These are phyloP conservation scores for Ficedula albicollis DNA, from an alignment of 2,797 vertebrate genomes.

Conservation along the genomic window DNA sequence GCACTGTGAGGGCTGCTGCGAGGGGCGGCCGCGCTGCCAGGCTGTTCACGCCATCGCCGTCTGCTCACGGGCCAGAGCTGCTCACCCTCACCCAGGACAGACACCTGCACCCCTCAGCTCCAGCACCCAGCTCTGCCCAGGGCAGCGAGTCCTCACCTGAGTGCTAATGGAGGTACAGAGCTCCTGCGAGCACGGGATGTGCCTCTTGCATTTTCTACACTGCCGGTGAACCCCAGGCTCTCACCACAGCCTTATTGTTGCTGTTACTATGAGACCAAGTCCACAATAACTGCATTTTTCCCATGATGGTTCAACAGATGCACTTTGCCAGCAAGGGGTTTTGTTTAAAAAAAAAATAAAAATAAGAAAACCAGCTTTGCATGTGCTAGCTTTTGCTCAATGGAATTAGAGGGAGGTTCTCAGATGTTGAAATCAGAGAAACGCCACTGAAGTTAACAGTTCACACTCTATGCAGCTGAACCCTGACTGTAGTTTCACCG, in stretches of 20 bases:
- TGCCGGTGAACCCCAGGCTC: neutral
- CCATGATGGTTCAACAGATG: neutral
- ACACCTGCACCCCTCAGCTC: neutral
- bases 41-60: neutral
- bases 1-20: neutral
- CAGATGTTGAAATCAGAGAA: neutral
- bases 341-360: neutral
- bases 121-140: rapidly evolving
- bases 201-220: neutral
- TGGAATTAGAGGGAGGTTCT: neutral
- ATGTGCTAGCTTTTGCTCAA: neutral
- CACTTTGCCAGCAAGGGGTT: slow-evolving; percentile 1
- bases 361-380: neutral
- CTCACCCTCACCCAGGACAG: rapidly evolving
- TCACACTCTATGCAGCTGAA: neutral
- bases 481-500: neutral
- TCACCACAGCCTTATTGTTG: slow-evolving; percentile 48
- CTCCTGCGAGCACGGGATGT: rapidly evolving
- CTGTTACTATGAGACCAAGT: slow-evolving; percentile 47
- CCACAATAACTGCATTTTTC: slow-evolving; percentile 55
- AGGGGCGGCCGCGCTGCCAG: neutral
- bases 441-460: neutral
- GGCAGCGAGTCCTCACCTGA: rapidly evolving
- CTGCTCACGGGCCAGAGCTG: neutral
- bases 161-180: neutral